Conservation (phyloP, 1,140 invertebrate genomes). For the Plodia interpunctella region DNA sequence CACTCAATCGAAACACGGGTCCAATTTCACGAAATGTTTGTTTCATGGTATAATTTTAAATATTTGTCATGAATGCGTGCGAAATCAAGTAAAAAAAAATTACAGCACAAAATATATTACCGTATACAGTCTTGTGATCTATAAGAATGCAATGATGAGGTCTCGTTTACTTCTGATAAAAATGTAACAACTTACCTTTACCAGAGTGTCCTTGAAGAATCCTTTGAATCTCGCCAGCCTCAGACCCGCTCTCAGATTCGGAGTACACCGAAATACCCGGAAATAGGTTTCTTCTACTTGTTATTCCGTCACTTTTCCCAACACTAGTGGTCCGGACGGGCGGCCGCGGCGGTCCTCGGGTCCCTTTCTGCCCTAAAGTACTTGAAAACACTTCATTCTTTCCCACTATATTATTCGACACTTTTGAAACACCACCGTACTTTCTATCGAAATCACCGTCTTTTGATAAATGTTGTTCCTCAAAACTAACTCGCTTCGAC, state of each 20-base stretch:
- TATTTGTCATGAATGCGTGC: too few relatives aligned
- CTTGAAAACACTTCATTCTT: constrained; percentile 16
- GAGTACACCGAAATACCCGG: constrained; percentile 48
- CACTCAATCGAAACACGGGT: too few relatives aligned
- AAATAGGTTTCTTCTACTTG: constrained; percentile 26
- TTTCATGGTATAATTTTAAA: too few relatives aligned
- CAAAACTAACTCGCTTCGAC: constrained; percentile 51
- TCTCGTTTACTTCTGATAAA: not conserved
- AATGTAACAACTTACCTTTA: constrained; percentile 45
- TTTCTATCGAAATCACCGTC: constrained; percentile 16
- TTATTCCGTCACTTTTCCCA: constrained; percentile 25
- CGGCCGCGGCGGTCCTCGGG: constrained; percentile 35
- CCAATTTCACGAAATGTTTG: too few relatives aligned
- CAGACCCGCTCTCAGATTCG: constrained; percentile 81
- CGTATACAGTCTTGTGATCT: too few relatives aligned
- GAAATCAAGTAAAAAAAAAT: too few relatives aligned
- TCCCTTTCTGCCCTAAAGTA: constrained; percentile 16
- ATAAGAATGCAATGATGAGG: too few relatives aligned
- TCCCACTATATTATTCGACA: constrained; percentile 15
- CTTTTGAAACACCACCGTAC: constrained; percentile 11
- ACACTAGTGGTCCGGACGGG: constrained; percentile 56
- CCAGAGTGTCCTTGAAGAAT: constrained; percentile 76
- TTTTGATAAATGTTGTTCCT: constrained; percentile 26
- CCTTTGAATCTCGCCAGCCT: constrained; percentile 80
- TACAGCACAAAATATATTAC: too few relatives aligned